Evolutionary conservation across 35 echinoderm and acorn worm species (phyloP).

Genomic region (Apostichopus parvimensis): DNA sequence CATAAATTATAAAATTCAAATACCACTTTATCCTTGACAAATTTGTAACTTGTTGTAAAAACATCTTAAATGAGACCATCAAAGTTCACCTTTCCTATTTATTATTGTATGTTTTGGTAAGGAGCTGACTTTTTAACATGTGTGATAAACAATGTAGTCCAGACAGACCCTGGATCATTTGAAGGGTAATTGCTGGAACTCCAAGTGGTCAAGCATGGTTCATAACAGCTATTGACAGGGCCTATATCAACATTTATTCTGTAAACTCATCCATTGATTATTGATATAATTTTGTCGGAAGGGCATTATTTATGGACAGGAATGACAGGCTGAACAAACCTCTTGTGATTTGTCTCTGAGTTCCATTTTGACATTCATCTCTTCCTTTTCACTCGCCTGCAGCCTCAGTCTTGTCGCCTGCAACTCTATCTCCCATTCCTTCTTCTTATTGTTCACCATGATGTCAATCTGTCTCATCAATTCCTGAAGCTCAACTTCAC

Average conservation of each 20-base stretch:
- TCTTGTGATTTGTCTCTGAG: conserved; percentile 69
- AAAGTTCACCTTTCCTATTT: no score
- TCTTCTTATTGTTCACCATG: conserved; percentile 84
- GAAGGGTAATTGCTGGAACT: no score
- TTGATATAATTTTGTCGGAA: no score
- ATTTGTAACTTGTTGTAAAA: no score
- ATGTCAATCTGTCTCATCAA: conserved; percentile 98
- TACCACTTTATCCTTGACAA: no score
- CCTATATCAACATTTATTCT: not conserved
- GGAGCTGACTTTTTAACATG: no score
- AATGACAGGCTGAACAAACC: conserved; percentile 22
- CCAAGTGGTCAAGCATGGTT: no score
- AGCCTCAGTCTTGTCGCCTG: conserved; percentile 66
- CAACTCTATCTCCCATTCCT: conserved; percentile 91
- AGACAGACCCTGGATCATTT: no score
- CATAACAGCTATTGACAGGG: not conserved
- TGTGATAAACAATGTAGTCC: no score
- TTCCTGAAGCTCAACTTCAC: conserved; percentile 93
- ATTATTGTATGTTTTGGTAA: no score
- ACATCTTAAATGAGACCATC: no score
- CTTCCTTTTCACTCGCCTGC: conserved; percentile 73
- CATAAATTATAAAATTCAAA: no score
- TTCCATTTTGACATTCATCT: conserved; percentile 52
- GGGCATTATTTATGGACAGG: not conserved
- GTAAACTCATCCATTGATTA: not conserved